Base-by-base conservation (phyloP, 2,888 invertebrate species). In the Vannuccia rotundouncinata region DNA sequence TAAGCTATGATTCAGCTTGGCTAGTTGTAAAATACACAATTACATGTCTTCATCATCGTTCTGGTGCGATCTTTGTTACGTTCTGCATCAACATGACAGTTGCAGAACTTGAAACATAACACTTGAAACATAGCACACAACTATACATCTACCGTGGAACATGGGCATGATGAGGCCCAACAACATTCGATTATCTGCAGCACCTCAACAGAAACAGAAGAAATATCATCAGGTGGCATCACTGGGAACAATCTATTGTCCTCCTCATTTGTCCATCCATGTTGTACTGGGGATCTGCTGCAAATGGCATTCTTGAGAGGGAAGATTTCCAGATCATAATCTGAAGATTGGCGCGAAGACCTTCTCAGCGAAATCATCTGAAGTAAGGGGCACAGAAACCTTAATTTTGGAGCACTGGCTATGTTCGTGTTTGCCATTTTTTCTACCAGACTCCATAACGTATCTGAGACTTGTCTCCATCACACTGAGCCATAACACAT, bases 391-490 rank as follows among this genome's bases (percentile, higher is more conserved):
- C 30, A n/a, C n/a, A 75, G 29, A 29, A 28, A 29, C 31, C 28
- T 75, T 29, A 27, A 29, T n/a, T 75, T 31, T 75, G 75, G 75
- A 75, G 75, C 75, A 75, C 30, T 29, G 75, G 29, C 5, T 31
- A 75, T 29, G 13, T 10, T 75, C 17, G 29, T 29, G 31, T 75
- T 29, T 31, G 75, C n/a, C 31, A 75, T 75, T 75, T 75, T 75
- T 75, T 75, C 75, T 5, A 75, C 75, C 75, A 75, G 75, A 75
- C 75, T 75, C 10, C 75, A 75, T 28, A 75, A 29, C 75, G 75
- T 75, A 31, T 66, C 66, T 66, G 66, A 22, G 66, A 66, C 66
- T 22, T 66, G 66, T 66, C 25, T 66, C 66, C 66, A 66, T 66
- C 66, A 66, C 2, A 66, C 66, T 45, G 66, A 66, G 66, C 66